Conservation (phyloP, 2,888 invertebrate species). For the Acanthopleura granulata region DNA sequence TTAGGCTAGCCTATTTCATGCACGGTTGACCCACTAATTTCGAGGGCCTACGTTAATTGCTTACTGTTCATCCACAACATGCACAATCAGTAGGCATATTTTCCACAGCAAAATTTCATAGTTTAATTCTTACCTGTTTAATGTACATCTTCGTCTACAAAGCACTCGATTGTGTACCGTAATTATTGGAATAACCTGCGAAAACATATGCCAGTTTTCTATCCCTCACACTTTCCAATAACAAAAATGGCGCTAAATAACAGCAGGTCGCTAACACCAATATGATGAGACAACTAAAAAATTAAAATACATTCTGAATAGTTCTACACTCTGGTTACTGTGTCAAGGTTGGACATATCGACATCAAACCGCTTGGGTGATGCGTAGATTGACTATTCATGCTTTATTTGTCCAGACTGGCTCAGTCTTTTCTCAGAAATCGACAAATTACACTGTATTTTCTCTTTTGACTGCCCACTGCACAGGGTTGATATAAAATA, state of each 20-base stretch:
- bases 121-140: slow-evolving; percentile 21
- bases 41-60: background rate
- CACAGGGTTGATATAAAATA: no score
- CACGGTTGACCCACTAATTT: background rate
- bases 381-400: no score
- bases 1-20: background rate
- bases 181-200: background rate
- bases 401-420: no score
- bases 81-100: background rate
- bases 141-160: slow-evolving; percentile 22
- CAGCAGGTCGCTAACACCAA: background rate
- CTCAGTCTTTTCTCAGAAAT: no score
- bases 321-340: no score
- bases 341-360: no score
- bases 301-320: no score
- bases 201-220: background rate
- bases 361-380: no score
- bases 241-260: slow-evolving; percentile 22
- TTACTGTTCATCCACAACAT: background rate
- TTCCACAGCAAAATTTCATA: background rate
- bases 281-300: no score
- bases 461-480: no score
- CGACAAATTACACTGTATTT: no score
- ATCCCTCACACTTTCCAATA: background rate
- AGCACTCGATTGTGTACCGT: slow-evolving; percentile 9